Base-by-base conservation (phyloP, 1,140 invertebrate genomes). In the Anastatus disparis region DNA sequence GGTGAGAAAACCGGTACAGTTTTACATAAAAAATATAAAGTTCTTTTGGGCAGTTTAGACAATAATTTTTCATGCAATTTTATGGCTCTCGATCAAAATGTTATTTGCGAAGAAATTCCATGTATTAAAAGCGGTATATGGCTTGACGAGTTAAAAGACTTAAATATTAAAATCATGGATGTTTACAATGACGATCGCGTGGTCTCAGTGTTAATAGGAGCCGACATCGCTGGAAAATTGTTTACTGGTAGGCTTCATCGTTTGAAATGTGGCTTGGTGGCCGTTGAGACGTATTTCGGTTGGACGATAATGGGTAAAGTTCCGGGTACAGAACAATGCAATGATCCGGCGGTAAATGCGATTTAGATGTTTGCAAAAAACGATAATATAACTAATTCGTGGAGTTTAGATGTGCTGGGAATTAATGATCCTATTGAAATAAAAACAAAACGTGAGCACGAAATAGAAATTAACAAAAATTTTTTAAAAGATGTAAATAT, bases 201-300 rank as follows among this genome's bases (percentile, higher is more conserved):
- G 7, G 75, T 82, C 20, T 40, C 71, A 3, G 15, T 78, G 10
- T 52, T 82, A 13, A 79, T 80, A 27, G 79, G 75, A 3, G 71
- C 78, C 13, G 78, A 84, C 67, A 53, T 82, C n/a, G 75, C 74
- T 15, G 80, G 77, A 15, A 80, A 77, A 53, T 58, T 82, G 6
- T 56, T 77, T 2, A 82, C 83, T 0, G 81, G 78, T 15, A 52
- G 29, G 35, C 40, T 61, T 12, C 20, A 76, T 15, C 2, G 44
- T 8, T 58, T 77, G 22, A 31, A 24, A 38, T 55, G 55, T 67
- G 74, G 78, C 4, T 50, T 72, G 8, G 67, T 58, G 0, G 79
- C 77, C 0, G 70, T 80, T 0, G 77, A 83, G 62, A 79, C 79
- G 15, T 17, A 10, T 17, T 59, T 81, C 0, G 79, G 79, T 76